phyloP scores from a whole-genome alignment of 2,888 invertebrate genomes.

The Scaptomyza reducta region DNA sequence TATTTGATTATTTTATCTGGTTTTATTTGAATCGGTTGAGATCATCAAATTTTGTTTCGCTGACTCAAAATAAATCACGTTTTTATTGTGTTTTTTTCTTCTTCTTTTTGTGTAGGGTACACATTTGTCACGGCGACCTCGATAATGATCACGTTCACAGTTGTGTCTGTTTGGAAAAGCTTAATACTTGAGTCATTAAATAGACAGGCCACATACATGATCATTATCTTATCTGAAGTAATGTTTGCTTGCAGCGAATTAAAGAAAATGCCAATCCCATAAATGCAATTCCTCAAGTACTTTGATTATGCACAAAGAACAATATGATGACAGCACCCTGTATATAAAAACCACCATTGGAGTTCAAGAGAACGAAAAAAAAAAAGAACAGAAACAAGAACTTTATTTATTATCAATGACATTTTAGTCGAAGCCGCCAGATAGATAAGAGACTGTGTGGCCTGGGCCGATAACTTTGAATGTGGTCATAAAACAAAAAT shows the following conservation, averaged over 20 bases:
- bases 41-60: conserved; percentile 15
- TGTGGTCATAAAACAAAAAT: conserved; percentile 37
- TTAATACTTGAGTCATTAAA: conserved; percentile 38
- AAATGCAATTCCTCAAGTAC: conserved; percentile 45
- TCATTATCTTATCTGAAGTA: conserved; percentile 43
- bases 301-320: not conserved
- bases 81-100: not conserved
- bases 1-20: not conserved
- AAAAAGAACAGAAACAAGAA: not conserved
- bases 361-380: not conserved
- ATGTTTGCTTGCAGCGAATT: conserved; percentile 24
- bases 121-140: conserved; percentile 28
- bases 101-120: conserved; percentile 25
- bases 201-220: conserved; percentile 24
- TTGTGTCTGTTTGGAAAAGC: conserved; percentile 10
- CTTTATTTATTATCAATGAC: conserved; percentile 26
- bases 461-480: conserved; percentile 38
- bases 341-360: conserved; percentile 9
- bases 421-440: conserved; percentile 30
- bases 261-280: conserved; percentile 24
- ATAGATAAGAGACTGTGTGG: conserved; percentile 32
- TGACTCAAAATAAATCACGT: conserved; percentile 13
- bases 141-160: conserved; percentile 33
- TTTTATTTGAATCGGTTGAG: not conserved
- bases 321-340: conserved; percentile 43